Conservation (phyloP, 2,888 invertebrate genomes). For the Zootermopsis nevadensis region DNA sequence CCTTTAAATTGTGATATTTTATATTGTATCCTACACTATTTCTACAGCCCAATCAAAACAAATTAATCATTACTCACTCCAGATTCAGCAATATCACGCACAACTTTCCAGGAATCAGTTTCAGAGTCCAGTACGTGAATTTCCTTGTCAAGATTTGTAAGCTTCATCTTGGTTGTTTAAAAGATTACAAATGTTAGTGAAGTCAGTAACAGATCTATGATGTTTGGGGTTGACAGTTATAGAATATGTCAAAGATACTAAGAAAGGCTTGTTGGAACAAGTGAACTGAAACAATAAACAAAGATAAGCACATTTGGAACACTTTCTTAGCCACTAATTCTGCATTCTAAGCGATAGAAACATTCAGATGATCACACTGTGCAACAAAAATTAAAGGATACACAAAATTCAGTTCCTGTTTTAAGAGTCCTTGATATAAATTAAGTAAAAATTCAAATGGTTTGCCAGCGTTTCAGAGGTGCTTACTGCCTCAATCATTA, state of each 20-base stretch:
- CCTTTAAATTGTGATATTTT: no score
- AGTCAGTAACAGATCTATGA: slow-evolving; percentile 56
- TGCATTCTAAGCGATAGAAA: no score
- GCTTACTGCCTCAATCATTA: no score
- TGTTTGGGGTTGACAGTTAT: slow-evolving; percentile 56
- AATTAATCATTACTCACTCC: slow-evolving; percentile 58
- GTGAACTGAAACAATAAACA: slow-evolving; percentile 61
- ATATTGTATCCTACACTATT: neutral
- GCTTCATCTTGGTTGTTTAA: slow-evolving; percentile 66
- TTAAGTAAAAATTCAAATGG: no score
- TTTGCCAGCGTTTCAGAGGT: no score
- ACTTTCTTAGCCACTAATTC: no score
- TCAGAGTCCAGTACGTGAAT: slow-evolving; percentile 75
- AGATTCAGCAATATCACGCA: slow-evolving; percentile 71
- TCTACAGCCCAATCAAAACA: neutral
- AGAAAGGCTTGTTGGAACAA: slow-evolving; percentile 60
- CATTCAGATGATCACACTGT: no score
- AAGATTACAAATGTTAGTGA: slow-evolving; percentile 54
- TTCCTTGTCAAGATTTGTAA: slow-evolving; percentile 67
- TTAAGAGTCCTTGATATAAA: no score
- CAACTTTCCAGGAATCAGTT: slow-evolving; percentile 70
- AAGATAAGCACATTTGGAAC: slow-evolving; percentile 16
- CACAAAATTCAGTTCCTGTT: no score
- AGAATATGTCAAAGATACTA: slow-evolving; percentile 51
- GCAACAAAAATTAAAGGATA: no score